Base-by-base conservation (phyloP, 2,888 invertebrate genomes). In the Tipula lateralis region DNA sequence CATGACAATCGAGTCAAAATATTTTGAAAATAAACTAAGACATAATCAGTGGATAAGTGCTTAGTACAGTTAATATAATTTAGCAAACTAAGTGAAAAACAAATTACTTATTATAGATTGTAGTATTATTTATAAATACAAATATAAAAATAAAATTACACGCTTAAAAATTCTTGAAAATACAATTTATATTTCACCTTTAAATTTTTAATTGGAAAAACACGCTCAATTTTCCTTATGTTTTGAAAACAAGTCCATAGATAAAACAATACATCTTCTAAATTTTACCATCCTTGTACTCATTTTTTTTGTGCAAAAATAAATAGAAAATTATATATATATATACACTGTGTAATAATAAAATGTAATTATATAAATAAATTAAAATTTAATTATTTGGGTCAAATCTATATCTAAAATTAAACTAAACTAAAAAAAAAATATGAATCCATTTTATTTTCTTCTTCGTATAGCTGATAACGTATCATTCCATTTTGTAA, bases 391-490 rank as follows among this genome's bases (percentile, higher is more conserved):
- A 66, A 66, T 66, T 66, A 66, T 66, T 66, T 66, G 24, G 66
- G 66, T 66, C 66, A 66, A 66, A 66, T 66, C 66, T 66, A 66
- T 66, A 66, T 66, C 66, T 66, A 66, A 66, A 66, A 50, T 50
- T 50, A 50, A 50, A 66, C 19, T 44, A 44, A n/a, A 44, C n/a
- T n/a, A 44, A 44, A n/a, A 66, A 66, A 12, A 24, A 24, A 24
- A 16, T 36, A n/a, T 44, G 44, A 44, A 44, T 44, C 44, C 44
- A 44, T 44, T 44, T 66, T 66, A 9, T 66, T 66, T 66, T 24
- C 24, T 66, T 66, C 24, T 66, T 44, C 9, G n/a, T n/a, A n/a
- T n/a, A 24, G 24, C 66, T 66, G 66, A 66, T 66, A 66, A 66
- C 66, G 66, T 66, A 66, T 66, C 66, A 66, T 66, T 66, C 66